Conservation (phyloP, 1,140 invertebrate genomes). For the Drosophila paulistorum region DNA sequence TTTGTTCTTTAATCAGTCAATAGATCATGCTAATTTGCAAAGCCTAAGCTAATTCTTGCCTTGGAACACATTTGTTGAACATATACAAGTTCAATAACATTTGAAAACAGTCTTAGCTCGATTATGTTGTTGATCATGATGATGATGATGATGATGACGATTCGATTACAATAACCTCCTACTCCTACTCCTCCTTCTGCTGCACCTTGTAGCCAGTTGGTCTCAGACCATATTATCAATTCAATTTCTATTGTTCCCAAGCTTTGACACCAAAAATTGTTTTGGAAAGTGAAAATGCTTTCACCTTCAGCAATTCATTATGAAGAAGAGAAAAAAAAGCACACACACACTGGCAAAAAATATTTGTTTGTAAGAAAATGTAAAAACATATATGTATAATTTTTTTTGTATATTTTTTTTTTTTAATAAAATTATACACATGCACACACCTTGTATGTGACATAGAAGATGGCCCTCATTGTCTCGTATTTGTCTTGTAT, state of each 20-base stretch:
- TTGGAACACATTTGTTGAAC: neutral
- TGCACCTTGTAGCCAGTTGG: conserved; percentile 14
- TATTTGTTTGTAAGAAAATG: conserved; percentile 36
- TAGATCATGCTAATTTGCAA: too few species aligned
- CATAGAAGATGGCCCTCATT: conserved; percentile 39
- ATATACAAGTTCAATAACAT: conserved; percentile 22
- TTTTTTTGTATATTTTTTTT: neutral
- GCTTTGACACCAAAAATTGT: conserved; percentile 75
- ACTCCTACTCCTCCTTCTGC: conserved; percentile 4
- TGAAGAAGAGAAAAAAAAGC: conserved; percentile 18
- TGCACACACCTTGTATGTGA: conserved; percentile 33
- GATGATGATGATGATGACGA: conserved; percentile 8
- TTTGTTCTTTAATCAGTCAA: too few species aligned
- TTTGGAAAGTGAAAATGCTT: conserved; percentile 82
- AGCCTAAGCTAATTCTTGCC: too few species aligned
- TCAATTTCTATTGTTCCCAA: conserved; percentile 69
- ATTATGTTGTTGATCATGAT: neutral
- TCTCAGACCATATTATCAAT: conserved; percentile 38
- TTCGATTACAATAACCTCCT: conserved; percentile 20
- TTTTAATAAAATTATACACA: conserved; percentile 28
- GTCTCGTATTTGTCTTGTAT: conserved; percentile 20
- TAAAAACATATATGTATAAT: conserved; percentile 42
- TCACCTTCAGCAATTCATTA: conserved; percentile 76
- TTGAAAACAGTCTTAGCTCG: too few species aligned
- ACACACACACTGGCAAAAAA: conserved; percentile 26